Evolutionary conservation across 92 coral and sea anemone genomes (phyloP), one percentile per base, ranked within the genome.

Genomic region (Micromussa lordhowensis): DNA sequence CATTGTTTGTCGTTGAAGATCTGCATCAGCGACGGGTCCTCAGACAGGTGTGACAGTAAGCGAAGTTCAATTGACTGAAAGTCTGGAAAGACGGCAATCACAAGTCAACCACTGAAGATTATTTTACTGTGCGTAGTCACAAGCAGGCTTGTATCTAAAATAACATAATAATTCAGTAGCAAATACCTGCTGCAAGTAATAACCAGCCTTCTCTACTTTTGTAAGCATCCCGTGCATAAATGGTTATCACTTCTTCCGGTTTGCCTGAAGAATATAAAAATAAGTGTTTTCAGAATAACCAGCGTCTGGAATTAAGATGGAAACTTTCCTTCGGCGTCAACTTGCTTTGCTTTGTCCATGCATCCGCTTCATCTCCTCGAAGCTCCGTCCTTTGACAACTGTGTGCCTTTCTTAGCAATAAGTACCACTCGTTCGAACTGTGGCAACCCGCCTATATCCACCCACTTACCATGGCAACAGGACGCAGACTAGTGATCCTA

Each of bases 31-130:
- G 92, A 90, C 36, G 96, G 96, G 89, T 96, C 99, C 66, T 94
- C 93, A 1, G 99, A 96, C 40, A 96, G 82, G 83, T 95, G 98
- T n/a, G 99, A 98, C 71, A 96, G 91, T 48, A 96, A 85, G 22
- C 99, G 94, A 64, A 96, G 90, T 77, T 96, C 99, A 75, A 96
- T 96, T 44, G 98, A 94, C 75, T 95, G 99, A 59, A 96, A 96
- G 87, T 96, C 99, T 96, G 28, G 10, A 36, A 12, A 11, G 68
- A 72, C n/a, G 78, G 34, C 19, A n/a, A 69, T 31, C 13, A 34
- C n/a, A 3, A 9, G 32, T 66, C 18, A 14, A 9, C 15, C 29
- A 18, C 71, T 66, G 16, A 26, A 66, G 17, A 11, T n/a, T 28
- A 26, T 10, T 44, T 22, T 26, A 61, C 68, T 22, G 68, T n/a